These are phyloP conservation scores for Synergus japonicus DNA, from an alignment of 2,888 invertebrate species.

Conservation along the genomic window DNA sequence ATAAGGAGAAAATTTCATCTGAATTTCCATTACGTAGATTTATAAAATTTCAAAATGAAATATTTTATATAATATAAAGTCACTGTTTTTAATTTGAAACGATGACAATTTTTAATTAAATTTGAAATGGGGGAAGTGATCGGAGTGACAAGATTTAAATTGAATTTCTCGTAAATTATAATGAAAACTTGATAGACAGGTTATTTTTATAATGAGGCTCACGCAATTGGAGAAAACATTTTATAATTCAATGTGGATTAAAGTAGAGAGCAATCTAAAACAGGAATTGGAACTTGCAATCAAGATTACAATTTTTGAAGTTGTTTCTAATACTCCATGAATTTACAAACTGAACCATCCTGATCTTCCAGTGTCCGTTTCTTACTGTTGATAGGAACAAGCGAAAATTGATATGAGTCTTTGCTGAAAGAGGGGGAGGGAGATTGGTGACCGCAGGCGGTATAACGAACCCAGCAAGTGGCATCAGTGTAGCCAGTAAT, in stretches of 20 bases:
- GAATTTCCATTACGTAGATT: not conserved
- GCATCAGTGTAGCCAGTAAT: constrained; percentile 59
- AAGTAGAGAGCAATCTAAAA: too few species aligned
- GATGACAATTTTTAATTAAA: too few species aligned
- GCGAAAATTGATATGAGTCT: constrained; percentile 38
- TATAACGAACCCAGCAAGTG: constrained; percentile 28
- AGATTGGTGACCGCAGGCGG: constrained; percentile 26
- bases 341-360: not conserved
- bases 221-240: too few species aligned
- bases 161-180: too few species aligned
- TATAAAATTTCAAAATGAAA: too few species aligned
- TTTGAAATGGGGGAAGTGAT: too few species aligned
- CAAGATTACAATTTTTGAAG: not conserved
- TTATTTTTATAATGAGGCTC: too few species aligned
- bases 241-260: too few species aligned
- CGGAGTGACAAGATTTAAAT: too few species aligned
- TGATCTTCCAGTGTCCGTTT: not conserved
- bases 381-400: constrained; percentile 9
- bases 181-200: too few species aligned
- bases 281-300: not conserved
- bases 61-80: too few species aligned
- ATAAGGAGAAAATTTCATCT: not conserved
- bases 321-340: not conserved
- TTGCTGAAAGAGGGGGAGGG: constrained; percentile 7
- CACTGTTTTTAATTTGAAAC: too few species aligned